Base-by-base conservation (phyloP, 2,797 vertebrate species). In the Oryzias dopingdopingensis region DNA sequence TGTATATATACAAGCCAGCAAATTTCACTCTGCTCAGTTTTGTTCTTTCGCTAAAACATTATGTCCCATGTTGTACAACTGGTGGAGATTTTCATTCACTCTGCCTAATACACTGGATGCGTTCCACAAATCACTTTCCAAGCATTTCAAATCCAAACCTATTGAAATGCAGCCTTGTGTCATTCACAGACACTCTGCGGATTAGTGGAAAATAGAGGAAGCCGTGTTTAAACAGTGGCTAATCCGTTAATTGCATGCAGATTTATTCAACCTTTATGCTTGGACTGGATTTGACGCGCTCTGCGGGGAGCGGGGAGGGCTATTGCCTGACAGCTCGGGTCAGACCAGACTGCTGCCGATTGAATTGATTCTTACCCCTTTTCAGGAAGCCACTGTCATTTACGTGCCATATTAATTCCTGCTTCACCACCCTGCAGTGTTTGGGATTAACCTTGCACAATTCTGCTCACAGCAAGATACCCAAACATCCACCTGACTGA, bases 201-300 rank as follows among this genome's bases (percentile, higher is more conserved):
- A 90, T 90, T 91, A 90, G 79, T 46, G 64, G 74, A 67, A 74
- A 74, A 82, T 76, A 83, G 84, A 77, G 76, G 80, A 89, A 89
- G 80, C 72, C 83, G 73, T 90, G 88, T 91, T 91, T 91, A 91
- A 92, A 91, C 86, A 90, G 84, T 77, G 72, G 67, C 74, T 92
- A 91, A 93, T 92, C 91, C 86, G 64, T 86, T 93, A 92, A 92
- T 91, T 90, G 90, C 89, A 92, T 93, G 88, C 89, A 93, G 91
- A 93, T 92, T 92, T 92, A 93, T 91, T 91, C 88, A 60, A 87
- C 85, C 76, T 77, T 77, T 13, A 56, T 55, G 80, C 73, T 85
- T 81, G 83, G 85, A 88, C 86, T 85, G 87, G 88, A 90, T 91
- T 91, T 88, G 88, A 82, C 74, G 72, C 75, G 60, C 77, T 82